Evolutionary conservation across 30 jellyfish, hydroid and myxozoan species (phyloP).

Genomic region (Cassiopea andromeda): DNA sequence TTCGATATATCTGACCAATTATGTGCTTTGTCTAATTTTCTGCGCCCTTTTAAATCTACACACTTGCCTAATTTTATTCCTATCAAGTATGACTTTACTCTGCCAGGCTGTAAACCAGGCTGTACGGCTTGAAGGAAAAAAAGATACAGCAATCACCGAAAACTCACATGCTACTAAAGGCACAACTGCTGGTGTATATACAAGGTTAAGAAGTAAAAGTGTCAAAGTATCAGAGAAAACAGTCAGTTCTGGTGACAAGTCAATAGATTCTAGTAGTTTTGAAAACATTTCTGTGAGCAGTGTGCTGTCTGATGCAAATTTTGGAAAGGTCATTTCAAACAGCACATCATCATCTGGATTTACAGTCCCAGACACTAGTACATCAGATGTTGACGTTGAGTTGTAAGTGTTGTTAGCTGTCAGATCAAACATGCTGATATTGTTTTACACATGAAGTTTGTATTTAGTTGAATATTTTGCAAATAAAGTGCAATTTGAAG

Average conservation of each 20-base stretch:
- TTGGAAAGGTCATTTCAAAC: conserved; percentile 47
- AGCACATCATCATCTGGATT: conserved; percentile 48
- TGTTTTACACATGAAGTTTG: too few relatives aligned
- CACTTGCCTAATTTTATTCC: not conserved
- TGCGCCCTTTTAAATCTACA: not conserved
- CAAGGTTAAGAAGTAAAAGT: conserved; percentile 41
- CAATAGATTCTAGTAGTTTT: conserved; percentile 49
- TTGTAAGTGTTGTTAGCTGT: not conserved
- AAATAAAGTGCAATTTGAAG: too few relatives aligned
- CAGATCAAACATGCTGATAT: too few relatives aligned
- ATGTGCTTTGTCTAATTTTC: not conserved
- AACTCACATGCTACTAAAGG: not conserved
- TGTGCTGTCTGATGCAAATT: conserved; percentile 45
- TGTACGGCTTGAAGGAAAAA: conserved; percentile 43
- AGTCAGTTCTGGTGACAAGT: conserved; percentile 1
- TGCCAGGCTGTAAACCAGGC: conserved; percentile 29
- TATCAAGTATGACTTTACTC: not conserved
- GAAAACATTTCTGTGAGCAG: conserved; percentile 58
- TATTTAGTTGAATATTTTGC: too few relatives aligned
- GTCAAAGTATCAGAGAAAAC: not conserved
- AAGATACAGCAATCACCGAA: not conserved
- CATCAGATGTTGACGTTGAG: conserved; percentile 10
- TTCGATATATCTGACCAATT: too few relatives aligned
- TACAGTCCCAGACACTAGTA: not conserved
- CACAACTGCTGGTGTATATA: not conserved